Evolutionary conservation across 2,113 vertebrate species (phyloP), one percentile per base, ranked within the genome.

Genomic region (Petrocephalus zakoni): DNA sequence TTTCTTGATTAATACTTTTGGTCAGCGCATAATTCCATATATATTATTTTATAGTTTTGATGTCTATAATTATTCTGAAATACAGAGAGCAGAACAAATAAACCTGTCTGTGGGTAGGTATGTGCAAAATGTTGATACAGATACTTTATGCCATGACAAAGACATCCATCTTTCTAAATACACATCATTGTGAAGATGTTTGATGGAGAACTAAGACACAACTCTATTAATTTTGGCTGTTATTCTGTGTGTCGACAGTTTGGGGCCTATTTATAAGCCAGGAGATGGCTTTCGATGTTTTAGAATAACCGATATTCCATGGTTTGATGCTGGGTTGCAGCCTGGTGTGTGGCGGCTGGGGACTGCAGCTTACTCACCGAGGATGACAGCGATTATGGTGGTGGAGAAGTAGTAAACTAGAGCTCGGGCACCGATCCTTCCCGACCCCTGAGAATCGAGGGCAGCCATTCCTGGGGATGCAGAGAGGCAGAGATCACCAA

Each of bases 351-450:
- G 47, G 49, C 13, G 81, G 19, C 15, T 52, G n/a, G 29, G 61
- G 46, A 2, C 13, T 51, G 5, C 3, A 2, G 13, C 83, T 56
- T 34, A 15, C 78, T 93, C 96, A 97, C 96, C 96, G 92, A 97
- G 90, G 89, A 96, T 93, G 15, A 96, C 96, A 52, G 96, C 96
- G 75, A 96, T 92, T 87, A 93, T 4, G 6, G 96, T 97, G 56
- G 96, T 97, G 92, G 93, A 94, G 90, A 97, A 92, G 90, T 96
- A 97, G 94, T 97, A 97, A 0, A 94, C 0, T 0, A 97, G 87
- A 11, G 96, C 96, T 55, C 96, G 93, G 47, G 96, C 93, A 68
- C 96, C 96, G 81, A 97, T 96, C 91, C 95, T 96, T 89, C 96
- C 96, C 89, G 95, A 96, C 61, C 96, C 85, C 0, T 25, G 93